phyloP scores from a whole-genome alignment of 1,140 invertebrate species.

The Polypedilum vanderplanki region DNA sequence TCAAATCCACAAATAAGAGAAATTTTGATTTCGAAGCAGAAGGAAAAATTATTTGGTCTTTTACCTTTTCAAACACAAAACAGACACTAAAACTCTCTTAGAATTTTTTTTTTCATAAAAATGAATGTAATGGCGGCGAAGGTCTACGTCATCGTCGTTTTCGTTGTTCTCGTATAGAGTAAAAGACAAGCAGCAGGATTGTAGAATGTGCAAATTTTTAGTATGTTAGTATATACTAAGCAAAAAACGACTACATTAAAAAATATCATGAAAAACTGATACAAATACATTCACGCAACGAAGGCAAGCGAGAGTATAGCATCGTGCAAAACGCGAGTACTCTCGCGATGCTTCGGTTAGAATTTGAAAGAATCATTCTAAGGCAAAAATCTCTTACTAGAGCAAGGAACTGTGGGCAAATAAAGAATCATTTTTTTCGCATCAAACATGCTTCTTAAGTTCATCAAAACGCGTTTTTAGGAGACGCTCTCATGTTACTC shows the following conservation, averaged over 20 bases:
- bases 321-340: background rate
- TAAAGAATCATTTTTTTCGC: too few species aligned
- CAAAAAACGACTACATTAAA: constrained; percentile 15
- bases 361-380: background rate
- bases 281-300: background rate
- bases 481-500: too few species aligned
- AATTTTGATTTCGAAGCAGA: background rate
- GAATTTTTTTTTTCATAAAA: background rate
- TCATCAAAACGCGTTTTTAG: too few species aligned
- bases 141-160: background rate
- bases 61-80: constrained; percentile 27
- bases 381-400: too few species aligned
- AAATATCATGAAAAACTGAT: background rate
- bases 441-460: too few species aligned
- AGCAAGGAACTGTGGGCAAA: too few species aligned
- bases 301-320: background rate
- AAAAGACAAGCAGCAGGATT: constrained; percentile 1
- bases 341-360: background rate
- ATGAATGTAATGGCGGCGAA: background rate
- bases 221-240: background rate
- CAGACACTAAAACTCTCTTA: constrained; percentile 24
- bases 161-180: background rate
- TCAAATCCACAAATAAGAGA: background rate
- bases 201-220: background rate
- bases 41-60: constrained; percentile 24